Percentiles rank a stretch among this genome's conserved stretches.
These are phyloP conservation scores for Speoplatyrhinus poulsoni DNA, from an alignment of 2,113 vertebrate genomes.

Conservation along the genomic window DNA sequence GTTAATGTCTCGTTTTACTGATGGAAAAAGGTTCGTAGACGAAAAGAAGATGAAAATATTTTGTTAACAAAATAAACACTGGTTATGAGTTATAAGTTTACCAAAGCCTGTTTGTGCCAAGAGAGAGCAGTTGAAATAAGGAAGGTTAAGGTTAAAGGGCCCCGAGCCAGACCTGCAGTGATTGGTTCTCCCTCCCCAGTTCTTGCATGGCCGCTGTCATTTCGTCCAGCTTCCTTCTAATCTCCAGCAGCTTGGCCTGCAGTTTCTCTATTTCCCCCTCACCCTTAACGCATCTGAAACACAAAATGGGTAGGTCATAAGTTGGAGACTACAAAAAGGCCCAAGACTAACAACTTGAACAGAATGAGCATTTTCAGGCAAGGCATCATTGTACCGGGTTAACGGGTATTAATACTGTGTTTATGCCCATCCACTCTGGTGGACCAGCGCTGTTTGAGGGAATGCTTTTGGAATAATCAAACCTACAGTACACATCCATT, in stretches of 20 bases:
- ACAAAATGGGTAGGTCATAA: background rate
- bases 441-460: too few species aligned
- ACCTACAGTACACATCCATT: too few species aligned
- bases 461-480: too few species aligned
- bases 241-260: conserved; percentile 89
- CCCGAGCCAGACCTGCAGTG: conserved; percentile 83
- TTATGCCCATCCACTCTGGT: too few species aligned
- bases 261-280: conserved; percentile 98
- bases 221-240: conserved; percentile 94
- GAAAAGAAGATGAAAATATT: too few species aligned
- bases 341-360: background rate
- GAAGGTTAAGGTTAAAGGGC: too few species aligned
- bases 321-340: background rate
- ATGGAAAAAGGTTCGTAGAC: too few species aligned
- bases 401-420: background rate
- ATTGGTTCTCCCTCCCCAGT: conserved; percentile 95
- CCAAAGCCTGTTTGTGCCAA: too few species aligned
- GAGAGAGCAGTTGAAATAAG: too few species aligned
- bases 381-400: background rate
- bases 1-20: too few species aligned
- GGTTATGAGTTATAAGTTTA: too few species aligned
- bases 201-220: conserved; percentile 97
- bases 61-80: too few species aligned
- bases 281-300: conserved; percentile 90
- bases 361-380: background rate